Conservation (phyloP, 1,140 invertebrate genomes). For the Chlorops oryzae region DNA sequence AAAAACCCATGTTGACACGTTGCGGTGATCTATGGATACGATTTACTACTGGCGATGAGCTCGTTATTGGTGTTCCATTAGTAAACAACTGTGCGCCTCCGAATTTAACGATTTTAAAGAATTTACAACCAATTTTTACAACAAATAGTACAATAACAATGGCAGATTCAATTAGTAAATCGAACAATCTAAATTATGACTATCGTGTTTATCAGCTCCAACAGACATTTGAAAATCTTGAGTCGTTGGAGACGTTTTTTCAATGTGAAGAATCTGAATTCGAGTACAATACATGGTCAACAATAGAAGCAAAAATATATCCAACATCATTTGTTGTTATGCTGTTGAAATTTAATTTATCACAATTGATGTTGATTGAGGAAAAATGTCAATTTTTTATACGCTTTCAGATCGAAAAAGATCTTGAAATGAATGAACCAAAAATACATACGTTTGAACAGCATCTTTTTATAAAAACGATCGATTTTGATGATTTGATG, state of each 20-base stretch:
- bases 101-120: constrained; percentile 6
- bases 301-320: neutral
- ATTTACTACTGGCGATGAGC: constrained; percentile 2
- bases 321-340: constrained; percentile 14
- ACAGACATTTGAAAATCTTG: constrained; percentile 9
- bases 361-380: neutral
- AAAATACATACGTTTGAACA: neutral
- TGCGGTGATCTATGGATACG: constrained; percentile 17
- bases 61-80: constrained; percentile 14
- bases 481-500: neutral
- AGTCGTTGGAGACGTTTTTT: constrained; percentile 12
- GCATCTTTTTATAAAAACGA: neutral
- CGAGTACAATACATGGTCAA: neutral
- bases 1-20: constrained; percentile 6
- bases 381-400: constrained; percentile 9
- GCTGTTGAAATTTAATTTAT: constrained; percentile 7
- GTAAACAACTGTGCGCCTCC: constrained; percentile 10
- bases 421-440: neutral
- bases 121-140: constrained; percentile 9
- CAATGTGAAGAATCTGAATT: constrained; percentile 12
- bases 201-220: constrained; percentile 14
- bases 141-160: too few relatives aligned
- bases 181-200: neutral
- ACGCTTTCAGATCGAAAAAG: constrained; percentile 2
- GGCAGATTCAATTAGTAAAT: neutral